Evolutionary conservation across 2,797 vertebrate genomes (phyloP).

Genomic region (Pteropus rufus): DNA sequence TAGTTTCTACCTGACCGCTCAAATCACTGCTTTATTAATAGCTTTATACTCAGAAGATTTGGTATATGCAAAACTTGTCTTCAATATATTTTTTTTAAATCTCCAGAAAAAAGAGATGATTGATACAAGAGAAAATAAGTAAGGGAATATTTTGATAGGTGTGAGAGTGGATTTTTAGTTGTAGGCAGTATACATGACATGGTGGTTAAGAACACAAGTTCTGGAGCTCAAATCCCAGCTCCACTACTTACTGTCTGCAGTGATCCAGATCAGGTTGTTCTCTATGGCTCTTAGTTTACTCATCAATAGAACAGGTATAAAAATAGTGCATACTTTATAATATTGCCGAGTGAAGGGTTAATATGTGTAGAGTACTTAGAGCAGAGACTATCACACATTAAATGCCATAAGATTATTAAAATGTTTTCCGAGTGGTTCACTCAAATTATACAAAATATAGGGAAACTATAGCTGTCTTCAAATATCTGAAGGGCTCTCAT

Average conservation of each 20-base stretch:
- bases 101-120: background rate
- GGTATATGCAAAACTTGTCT: background rate
- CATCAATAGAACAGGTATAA: background rate
- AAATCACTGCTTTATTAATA: background rate
- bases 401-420: background rate
- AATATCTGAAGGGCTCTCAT: background rate
- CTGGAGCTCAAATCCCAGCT: background rate
- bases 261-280: background rate
- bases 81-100: background rate
- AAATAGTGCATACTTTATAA: background rate
- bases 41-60: background rate
- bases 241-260: background rate
- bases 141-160: background rate
- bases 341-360: background rate
- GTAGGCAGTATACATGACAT: too few species aligned
- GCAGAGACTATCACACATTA: background rate
- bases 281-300: background rate
- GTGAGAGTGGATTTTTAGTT: background rate
- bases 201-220: background rate
- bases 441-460: background rate
- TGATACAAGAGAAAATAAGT: background rate
- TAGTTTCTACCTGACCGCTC: background rate
- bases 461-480: background rate
- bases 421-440: background rate
- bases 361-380: background rate